Base-by-base conservation (phyloP, 1,140 invertebrate genomes). In the Cataglyphis hispanica region DNA sequence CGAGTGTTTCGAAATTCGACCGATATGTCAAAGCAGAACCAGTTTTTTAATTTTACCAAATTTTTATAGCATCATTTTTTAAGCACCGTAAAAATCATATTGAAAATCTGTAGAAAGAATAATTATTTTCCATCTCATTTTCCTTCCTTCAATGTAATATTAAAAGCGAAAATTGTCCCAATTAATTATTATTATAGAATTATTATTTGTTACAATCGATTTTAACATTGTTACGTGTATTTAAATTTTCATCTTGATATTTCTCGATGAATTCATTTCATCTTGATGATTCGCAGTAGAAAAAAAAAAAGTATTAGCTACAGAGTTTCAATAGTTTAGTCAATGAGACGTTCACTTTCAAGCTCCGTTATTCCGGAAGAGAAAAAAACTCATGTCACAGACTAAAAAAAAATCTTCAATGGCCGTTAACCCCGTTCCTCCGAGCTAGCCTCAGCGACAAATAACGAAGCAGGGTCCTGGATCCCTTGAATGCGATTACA, bases 401-500 rank as follows among this genome's bases (percentile, higher is more conserved):
- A 13, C 46, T 50, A 66, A 25, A 69, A 87, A 43, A 16, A 27
- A 67, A 43, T 13, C 11, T n/a, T 43, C 22, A 43, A 63, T 56
- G 67, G 53, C 46, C 80, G 67, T 84, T 80, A 67, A 81, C 75
- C 67, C 50, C 56, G 13, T 84, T 87, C 66, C 87, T 84, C 6
- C 40, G n/a, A 63, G 60, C 66, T 53, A 64, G 56, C 43, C 67
- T 89, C 56, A 60, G 87, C 66, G 66, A 58, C 53, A 76, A 78
- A 78, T 86, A 87, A 87, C 88, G 78, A 90, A 84, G 75, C 60
- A 61, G 67, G 72, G 31, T 84, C 75, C 88, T 74, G 75, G 75
- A 85, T 84, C 61, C 69, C 88, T 83, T 77, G 89, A 87, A 91
- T 85, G 80, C 70, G 89, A 91, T 90, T 91, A 91, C 74, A 75